phyloP scores from a whole-genome alignment of 1,140 invertebrate species.

The Olivierus martensii region DNA sequence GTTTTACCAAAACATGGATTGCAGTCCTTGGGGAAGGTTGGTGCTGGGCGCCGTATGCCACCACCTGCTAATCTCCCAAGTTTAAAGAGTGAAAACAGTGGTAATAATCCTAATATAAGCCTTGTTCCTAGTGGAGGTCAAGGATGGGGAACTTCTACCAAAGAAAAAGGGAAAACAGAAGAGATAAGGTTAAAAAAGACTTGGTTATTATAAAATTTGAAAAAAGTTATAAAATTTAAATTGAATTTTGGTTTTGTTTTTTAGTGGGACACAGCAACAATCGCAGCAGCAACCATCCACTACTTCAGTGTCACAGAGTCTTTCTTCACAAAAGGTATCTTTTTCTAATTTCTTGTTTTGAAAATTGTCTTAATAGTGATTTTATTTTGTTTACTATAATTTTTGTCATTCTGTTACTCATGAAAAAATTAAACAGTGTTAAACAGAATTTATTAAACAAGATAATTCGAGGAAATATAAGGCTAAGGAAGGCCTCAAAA shows the following conservation, averaged over 20 bases:
- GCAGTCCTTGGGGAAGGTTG: slow-evolving; percentile 96
- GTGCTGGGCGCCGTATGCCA: slow-evolving; percentile 66
- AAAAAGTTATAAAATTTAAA: too few species aligned
- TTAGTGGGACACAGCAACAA: slow-evolving; percentile 9
- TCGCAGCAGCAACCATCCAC: slow-evolving; percentile 19
- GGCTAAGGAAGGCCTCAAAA: too few species aligned
- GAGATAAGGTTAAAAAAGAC: slow-evolving; percentile 15
- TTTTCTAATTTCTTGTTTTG: too few species aligned
- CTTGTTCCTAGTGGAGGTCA: slow-evolving; percentile 53
- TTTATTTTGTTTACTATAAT: too few species aligned
- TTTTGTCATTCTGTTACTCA: too few species aligned
- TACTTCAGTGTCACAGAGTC: slow-evolving; percentile 11
- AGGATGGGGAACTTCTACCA: slow-evolving; percentile 49
- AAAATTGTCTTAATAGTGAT: too few species aligned
- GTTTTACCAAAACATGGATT: slow-evolving; percentile 95
- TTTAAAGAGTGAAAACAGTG: slow-evolving; percentile 82
- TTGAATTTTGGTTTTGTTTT: too few species aligned
- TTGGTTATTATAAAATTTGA: too few species aligned
- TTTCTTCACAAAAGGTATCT: too few species aligned
- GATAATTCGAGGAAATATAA: too few species aligned
- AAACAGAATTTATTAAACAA: too few species aligned
- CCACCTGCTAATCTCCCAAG: slow-evolving; percentile 94
- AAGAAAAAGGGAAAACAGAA: slow-evolving; percentile 31
- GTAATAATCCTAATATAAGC: slow-evolving; percentile 54
- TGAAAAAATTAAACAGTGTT: too few species aligned